Evolutionary conservation across 2,888 invertebrate species (phyloP).

Genomic region (Gryllus longicercus): DNA sequence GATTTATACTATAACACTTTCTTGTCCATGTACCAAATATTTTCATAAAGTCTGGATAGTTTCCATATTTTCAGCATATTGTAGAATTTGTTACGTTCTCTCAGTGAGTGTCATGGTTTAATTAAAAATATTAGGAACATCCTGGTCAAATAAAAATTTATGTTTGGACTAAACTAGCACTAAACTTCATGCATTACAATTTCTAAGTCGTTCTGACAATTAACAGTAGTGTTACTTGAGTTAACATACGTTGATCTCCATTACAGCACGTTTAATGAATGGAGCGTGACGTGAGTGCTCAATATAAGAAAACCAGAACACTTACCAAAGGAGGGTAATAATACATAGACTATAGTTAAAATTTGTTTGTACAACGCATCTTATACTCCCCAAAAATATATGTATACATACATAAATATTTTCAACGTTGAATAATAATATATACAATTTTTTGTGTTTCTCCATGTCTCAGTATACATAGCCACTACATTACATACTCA

Average conservation of each 20-base stretch:
- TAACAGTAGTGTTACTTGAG: conserved; percentile 17
- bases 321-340: background rate
- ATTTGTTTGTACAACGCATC: conserved; percentile 30
- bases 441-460: conserved; percentile 28
- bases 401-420: conserved; percentile 36
- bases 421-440: conserved; percentile 30
- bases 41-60: background rate
- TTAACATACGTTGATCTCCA: background rate
- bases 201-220: background rate
- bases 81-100: background rate
- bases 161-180: conserved; percentile 17
- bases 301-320: background rate
- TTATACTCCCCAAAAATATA: conserved; percentile 37
- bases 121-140: background rate
- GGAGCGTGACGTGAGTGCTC: background rate
- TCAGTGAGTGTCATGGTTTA: conserved; percentile 5
- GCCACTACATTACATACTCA: conserved; percentile 22
- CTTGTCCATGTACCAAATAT: conserved; percentile 11
- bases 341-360: conserved; percentile 1
- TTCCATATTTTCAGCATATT: background rate
- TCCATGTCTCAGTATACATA: conserved; percentile 21
- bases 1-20: conserved; percentile 3
- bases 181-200: background rate
- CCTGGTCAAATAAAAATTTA: background rate
- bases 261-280: background rate